A percentile compares a stretch with the other conserved stretches of the same genome.
phyloP scores from a whole-genome alignment of 2,888 invertebrate species.

The Phytoseiulus persimilis region DNA sequence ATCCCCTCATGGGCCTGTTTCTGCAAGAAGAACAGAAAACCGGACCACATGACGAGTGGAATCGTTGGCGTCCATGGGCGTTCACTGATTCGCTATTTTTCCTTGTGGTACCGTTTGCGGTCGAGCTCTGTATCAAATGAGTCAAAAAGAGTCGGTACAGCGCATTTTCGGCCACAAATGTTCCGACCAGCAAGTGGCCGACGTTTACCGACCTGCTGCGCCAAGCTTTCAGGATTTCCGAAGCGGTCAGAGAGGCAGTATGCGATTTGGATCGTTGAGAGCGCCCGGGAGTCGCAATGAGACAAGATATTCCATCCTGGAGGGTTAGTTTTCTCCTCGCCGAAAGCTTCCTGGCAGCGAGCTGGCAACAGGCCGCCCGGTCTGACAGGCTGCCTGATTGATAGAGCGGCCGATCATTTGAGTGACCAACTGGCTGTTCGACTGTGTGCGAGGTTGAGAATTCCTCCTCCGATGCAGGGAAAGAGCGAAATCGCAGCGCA shows the following conservation, averaged over 20 bases:
- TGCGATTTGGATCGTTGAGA: background rate
- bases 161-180: background rate
- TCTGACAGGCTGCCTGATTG: background rate
- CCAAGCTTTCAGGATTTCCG: no score
- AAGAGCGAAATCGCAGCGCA: no score
- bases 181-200: background rate
- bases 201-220: background rate
- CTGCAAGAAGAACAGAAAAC: no score
- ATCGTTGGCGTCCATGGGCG: no score
- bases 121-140: no score
- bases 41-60: no score
- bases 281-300: background rate
- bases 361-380: background rate
- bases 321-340: background rate
- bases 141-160: background rate
- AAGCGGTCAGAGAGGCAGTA: background rate
- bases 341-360: background rate
- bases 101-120: no score
- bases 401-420: background rate
- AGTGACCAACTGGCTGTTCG: background rate
- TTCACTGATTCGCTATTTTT: no score
- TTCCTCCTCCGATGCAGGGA: no score
- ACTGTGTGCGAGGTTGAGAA: no score
- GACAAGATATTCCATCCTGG: background rate
- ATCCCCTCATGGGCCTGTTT: background rate